Conservation (phyloP, 2,888 invertebrate genomes). For the Operophtera brumata region DNA sequence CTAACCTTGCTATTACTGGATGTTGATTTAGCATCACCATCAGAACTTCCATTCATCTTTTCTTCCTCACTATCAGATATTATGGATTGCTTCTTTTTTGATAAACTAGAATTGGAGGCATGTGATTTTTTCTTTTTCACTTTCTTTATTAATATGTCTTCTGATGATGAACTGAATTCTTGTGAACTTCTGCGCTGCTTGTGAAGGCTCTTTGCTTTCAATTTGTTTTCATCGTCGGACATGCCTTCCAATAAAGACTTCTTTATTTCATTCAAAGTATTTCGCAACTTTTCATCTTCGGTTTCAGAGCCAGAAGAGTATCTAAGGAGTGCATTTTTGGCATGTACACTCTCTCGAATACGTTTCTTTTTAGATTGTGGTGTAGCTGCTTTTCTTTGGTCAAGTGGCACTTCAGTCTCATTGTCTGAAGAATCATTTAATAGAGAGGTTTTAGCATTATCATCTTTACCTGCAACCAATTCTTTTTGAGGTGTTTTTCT, state of each 20-base stretch:
- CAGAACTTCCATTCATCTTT: constrained; percentile 25
- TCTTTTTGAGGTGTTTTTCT: constrained; percentile 18
- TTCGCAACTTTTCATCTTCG: constrained; percentile 56
- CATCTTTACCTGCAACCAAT: constrained; percentile 1
- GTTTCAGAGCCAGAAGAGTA: constrained; percentile 67
- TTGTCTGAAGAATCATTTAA: constrained; percentile 26
- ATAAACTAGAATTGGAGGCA: constrained; percentile 4
- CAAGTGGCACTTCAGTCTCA: constrained; percentile 18
- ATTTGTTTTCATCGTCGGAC: constrained; percentile 45
- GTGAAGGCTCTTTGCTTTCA: constrained; percentile 12
- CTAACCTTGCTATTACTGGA: constrained; percentile 68
- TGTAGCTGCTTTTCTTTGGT: constrained; percentile 32
- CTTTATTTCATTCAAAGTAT: constrained; percentile 49
- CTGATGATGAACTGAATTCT: constrained; percentile 39
- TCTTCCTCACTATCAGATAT: constrained; percentile 25
- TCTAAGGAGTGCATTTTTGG: constrained; percentile 59
- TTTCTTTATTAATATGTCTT: constrained; percentile 31
- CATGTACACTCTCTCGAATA: constrained; percentile 59
- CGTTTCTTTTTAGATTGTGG: constrained; percentile 44
- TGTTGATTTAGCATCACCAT: constrained; percentile 42
- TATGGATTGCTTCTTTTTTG: constrained; percentile 11
- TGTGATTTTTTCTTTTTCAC: constrained; percentile 23
- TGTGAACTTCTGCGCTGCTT: neutral
- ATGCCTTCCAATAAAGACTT: constrained; percentile 40
- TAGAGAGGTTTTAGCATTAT: constrained; percentile 12